phyloP scores from a whole-genome alignment of 2,797 vertebrate species.

The Ispidina picta region DNA sequence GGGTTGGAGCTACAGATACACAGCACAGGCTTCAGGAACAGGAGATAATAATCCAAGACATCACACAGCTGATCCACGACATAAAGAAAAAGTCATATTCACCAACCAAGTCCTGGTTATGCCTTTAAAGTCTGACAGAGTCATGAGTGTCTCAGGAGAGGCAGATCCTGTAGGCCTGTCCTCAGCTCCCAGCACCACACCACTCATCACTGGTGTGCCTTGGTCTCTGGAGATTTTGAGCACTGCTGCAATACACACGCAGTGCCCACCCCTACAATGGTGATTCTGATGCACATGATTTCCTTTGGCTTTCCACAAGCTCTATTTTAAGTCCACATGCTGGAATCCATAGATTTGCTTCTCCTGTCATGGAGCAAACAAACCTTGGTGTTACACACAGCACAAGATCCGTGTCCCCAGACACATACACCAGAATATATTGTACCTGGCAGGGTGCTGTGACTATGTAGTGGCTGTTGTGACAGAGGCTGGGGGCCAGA shows the following conservation, averaged over 20 bases:
- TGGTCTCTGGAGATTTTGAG: conserved; percentile 40
- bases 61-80: neutral
- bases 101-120: neutral
- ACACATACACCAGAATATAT: neutral
- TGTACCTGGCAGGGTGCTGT: fast-evolving
- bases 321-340: neutral
- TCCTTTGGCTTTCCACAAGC: conserved; percentile 33
- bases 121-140: neutral
- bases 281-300: conserved; percentile 35
- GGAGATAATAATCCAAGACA: neutral
- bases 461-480: neutral
- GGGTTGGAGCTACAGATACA: neutral
- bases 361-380: neutral
- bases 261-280: conserved; percentile 44
- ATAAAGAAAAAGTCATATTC: neutral
- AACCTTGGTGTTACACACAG: neutral
- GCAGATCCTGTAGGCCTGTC: neutral
- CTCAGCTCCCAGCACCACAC: neutral
- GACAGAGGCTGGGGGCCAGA: neutral
- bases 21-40: neutral
- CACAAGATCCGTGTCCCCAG: fast-evolving
- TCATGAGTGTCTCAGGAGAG: neutral
- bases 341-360: neutral
- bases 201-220: conserved; percentile 1
- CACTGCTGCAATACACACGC: conserved; percentile 18